Percentiles rank a stretch among this genome's conserved stretches.
Conservation (phyloP, 2,797 vertebrate genomes). For the Catharus ustulatus region DNA sequence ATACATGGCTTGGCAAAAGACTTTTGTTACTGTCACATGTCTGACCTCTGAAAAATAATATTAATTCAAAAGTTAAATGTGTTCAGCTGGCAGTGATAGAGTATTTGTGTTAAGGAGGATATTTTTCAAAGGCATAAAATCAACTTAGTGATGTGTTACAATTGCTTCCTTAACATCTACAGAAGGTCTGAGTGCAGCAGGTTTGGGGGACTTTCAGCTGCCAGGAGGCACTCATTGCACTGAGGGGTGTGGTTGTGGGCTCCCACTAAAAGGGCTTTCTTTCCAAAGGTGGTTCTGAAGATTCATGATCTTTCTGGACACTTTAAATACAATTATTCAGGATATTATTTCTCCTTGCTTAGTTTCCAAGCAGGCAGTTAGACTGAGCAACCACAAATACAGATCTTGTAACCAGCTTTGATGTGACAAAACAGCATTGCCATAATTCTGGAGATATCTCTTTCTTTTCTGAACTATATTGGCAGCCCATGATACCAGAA, state of each 20-base stretch:
- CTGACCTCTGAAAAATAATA: conserved; percentile 53
- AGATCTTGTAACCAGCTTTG: background rate
- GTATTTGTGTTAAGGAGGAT: conserved; percentile 31
- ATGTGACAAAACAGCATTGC: background rate
- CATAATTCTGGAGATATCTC: background rate
- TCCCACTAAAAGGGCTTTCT: background rate
- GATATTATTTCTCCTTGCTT: conserved; percentile 7
- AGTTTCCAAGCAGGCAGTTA: conserved; percentile 11
- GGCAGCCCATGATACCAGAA: conserved; percentile 11
- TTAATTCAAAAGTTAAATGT: conserved; percentile 50
- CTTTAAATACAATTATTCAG: conserved; percentile 1
- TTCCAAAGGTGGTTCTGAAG: background rate
- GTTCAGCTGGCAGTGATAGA: conserved; percentile 41
- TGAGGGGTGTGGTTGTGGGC: background rate
- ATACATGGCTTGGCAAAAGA: conserved; percentile 24
- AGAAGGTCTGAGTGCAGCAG: background rate
- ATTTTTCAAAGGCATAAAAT: conserved; percentile 33
- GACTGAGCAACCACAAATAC: background rate
- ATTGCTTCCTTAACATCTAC: background rate
- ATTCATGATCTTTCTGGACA: background rate
- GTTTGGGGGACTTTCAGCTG: background rate
- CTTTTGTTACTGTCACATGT: conserved; percentile 19
- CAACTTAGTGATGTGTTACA: background rate
- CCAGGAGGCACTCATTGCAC: background rate
- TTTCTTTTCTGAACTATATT: conserved; percentile 22